Evolutionary conservation across 2,888 invertebrate species (phyloP).

Genomic region (Chrysina gloriosa): DNA sequence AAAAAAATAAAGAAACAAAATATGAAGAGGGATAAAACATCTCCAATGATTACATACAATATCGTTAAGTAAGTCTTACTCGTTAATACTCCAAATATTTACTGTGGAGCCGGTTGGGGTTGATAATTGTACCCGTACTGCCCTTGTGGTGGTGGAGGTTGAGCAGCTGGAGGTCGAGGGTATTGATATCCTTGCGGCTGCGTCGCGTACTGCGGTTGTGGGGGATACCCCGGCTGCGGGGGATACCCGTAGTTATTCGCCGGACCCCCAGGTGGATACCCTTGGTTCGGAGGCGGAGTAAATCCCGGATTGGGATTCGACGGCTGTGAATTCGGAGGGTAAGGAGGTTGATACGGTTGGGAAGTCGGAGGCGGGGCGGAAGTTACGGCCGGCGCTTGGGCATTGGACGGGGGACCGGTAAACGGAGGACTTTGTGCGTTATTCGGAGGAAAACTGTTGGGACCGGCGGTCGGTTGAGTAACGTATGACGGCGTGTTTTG

Average conservation of each 20-base stretch:
- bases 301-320: slow-evolving; percentile 66
- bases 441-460: slow-evolving; percentile 63
- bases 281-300: slow-evolving; percentile 64
- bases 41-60: not conserved
- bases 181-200: slow-evolving; percentile 75
- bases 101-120: slow-evolving; percentile 79
- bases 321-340: slow-evolving; percentile 65
- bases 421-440: slow-evolving; percentile 74
- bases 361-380: slow-evolving; percentile 68
- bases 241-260: slow-evolving; percentile 67
- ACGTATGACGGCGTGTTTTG: slow-evolving; percentile 71
- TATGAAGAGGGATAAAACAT: not conserved
- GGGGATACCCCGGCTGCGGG: slow-evolving; percentile 71
- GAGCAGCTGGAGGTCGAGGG: slow-evolving; percentile 74
- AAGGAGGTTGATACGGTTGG: slow-evolving; percentile 69
- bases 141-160: slow-evolving; percentile 78
- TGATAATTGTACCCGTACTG: slow-evolving; percentile 83
- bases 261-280: slow-evolving; percentile 58
- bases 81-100: slow-evolving; percentile 56
- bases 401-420: slow-evolving; percentile 65
- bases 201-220: slow-evolving; percentile 70
- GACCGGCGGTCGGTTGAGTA: slow-evolving; percentile 69
- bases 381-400: slow-evolving; percentile 67
- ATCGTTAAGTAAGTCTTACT: not conserved
- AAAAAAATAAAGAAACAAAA: not conserved